Percentiles rank a stretch among this genome's conserved stretches.
These are phyloP conservation scores for Melanitta fusca DNA, from an alignment of 2,797 vertebrate genomes.

Conservation along the genomic window DNA sequence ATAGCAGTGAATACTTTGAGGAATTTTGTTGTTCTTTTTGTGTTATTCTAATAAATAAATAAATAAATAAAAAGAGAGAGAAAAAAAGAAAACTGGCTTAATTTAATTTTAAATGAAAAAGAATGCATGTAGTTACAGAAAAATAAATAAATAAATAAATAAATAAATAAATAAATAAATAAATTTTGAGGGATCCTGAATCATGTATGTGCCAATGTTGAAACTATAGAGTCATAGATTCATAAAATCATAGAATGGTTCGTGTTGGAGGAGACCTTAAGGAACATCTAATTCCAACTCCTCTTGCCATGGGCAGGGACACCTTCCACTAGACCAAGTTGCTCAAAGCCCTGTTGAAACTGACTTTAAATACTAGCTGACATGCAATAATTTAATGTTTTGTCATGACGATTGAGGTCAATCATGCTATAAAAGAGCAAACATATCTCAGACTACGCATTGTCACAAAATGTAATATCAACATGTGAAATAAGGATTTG, in stretches of 20 bases:
- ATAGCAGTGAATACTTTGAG: not conserved
- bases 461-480: not conserved
- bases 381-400: not conserved
- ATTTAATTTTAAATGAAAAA: not conserved
- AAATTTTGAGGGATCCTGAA: not conserved
- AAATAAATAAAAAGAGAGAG: not conserved
- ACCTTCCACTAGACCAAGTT: too few relatives aligned
- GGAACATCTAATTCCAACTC: too few relatives aligned
- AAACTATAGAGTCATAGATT: not conserved
- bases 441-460: not conserved
- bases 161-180: too few relatives aligned
- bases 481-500: not conserved
- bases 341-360: too few relatives aligned
- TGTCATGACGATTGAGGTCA: not conserved
- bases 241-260: too few relatives aligned
- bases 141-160: too few relatives aligned
- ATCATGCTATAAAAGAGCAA: not conserved
- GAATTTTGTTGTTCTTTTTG: not conserved
- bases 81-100: not conserved
- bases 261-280: too few relatives aligned
- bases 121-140: too few relatives aligned
- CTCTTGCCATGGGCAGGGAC: too few relatives aligned
- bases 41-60: not conserved
- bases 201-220: accelerated
- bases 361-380: not conserved